Evolutionary conservation across 2,113 vertebrate genomes (phyloP), one percentile per base, ranked within the genome.

Genomic region (Gymnogyps californianus): DNA sequence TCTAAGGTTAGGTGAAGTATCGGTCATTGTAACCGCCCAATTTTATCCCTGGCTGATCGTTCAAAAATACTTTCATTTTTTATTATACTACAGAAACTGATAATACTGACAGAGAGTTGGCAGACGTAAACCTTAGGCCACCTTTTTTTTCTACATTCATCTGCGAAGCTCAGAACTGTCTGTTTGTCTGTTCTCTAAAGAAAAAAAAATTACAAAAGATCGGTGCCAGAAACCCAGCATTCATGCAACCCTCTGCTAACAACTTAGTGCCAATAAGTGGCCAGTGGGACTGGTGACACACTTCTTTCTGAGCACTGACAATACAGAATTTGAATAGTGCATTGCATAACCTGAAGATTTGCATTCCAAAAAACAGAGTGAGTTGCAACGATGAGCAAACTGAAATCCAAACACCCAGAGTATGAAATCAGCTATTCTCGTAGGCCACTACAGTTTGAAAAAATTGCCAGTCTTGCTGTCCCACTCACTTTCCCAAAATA

Each of bases 261-360:
- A 87, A n/a, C 32, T 54, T 32, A n/a, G 49, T 84, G 78, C 85
- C 93, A 89, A 7, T 25, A 77, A 94, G 61, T 47, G 59, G 34
- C 74, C 70, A 62, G 59, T 70, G 62, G 62, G 58, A 87, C 91
- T 44, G 58, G 46, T 94, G 78, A 94, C 87, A 95, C 70, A 51
- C 34, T 96, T 62, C 89, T 82, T 91, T 91, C 87, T 62, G 79
- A 90, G 82, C 31, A 80, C 38, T 77, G 77, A 79, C 58, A 77
- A 77, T 46, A 82, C 54, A 42, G 44, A 82, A 58, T 80, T 42
- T 88, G 46, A 94, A 90, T 55, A 90, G 54, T 15, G 9, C 58
- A 51, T 91, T 95, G 75, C 62, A 58, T 87, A 94, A 94, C 58
- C 62, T 94, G 46, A 66, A 96, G 38, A 83, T 55, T 15, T 90